Evolutionary conservation across 92 coral and sea anemone species (phyloP).

Genomic region (Muricea muricata): DNA sequence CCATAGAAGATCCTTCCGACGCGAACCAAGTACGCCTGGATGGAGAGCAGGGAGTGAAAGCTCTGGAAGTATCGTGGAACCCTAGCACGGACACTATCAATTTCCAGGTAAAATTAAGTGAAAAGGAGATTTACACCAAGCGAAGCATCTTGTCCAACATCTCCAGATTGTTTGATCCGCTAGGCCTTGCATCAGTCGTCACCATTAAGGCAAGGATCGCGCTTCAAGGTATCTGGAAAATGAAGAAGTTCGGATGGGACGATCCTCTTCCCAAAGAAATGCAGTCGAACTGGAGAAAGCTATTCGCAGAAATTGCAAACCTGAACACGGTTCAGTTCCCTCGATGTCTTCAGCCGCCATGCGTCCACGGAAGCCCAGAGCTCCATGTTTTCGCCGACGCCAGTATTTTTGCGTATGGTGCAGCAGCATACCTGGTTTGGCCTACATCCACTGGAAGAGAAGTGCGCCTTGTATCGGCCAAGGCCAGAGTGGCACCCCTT

Average conservation of each 20-base stretch:
- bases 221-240: not conserved
- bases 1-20: no score
- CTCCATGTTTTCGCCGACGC: conserved; percentile 9
- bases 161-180: conserved; percentile 47
- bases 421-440: not conserved
- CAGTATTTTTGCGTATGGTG: not conserved
- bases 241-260: not conserved
- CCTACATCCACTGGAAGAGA: not conserved
- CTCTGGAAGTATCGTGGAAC: conserved; percentile 19
- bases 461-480: no score
- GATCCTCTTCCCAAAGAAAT: not conserved
- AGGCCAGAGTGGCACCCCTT: not conserved
- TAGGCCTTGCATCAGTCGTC: not conserved
- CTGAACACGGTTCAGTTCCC: not conserved
- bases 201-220: not conserved
- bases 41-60: no score
- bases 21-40: no score
- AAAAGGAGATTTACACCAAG: not conserved
- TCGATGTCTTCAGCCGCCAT: not conserved
- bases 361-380: not conserved
- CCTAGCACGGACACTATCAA: conserved; percentile 23
- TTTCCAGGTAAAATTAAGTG: not conserved
- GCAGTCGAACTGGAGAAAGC: not conserved
- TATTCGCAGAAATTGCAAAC: not conserved
- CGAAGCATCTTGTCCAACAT: not conserved